Evolutionary conservation across 2,888 invertebrate genomes (phyloP).

Genomic region (Tachina lurida): DNA sequence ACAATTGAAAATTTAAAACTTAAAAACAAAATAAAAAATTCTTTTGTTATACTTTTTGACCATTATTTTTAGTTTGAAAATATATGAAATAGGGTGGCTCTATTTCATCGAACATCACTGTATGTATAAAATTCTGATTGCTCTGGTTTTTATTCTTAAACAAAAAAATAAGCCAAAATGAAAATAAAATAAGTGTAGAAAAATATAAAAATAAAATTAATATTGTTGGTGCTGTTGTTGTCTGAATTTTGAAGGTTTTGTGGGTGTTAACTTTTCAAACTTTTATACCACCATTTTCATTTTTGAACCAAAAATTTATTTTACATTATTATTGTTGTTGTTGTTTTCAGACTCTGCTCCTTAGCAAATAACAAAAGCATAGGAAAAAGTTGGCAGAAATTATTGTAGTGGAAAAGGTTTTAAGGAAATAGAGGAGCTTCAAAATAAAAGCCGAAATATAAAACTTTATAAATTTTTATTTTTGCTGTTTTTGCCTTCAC

Average conservation of each 20-base stretch:
- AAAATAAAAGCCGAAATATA: constrained; percentile 55
- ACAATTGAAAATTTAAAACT: too few relatives aligned
- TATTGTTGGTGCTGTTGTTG: constrained; percentile 42
- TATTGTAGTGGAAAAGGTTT: neutral
- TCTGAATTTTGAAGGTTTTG: constrained; percentile 67
- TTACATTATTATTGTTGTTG: constrained; percentile 11
- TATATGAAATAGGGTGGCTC: too few relatives aligned
- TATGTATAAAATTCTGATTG: constrained; percentile 59
- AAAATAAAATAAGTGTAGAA: constrained; percentile 6
- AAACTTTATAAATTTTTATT: constrained; percentile 58
- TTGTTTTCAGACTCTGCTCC: constrained; percentile 35
- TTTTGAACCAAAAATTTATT: constrained; percentile 19
- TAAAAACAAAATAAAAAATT: too few relatives aligned
- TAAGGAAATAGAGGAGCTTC: constrained; percentile 39
- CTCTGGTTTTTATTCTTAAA: constrained; percentile 49
- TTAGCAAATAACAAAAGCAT: constrained; percentile 39
- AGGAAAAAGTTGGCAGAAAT: constrained; percentile 26
- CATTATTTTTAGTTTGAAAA: too few relatives aligned
- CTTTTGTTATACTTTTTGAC: too few relatives aligned
- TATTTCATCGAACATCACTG: too few relatives aligned
- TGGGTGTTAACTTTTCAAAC: constrained; percentile 71
- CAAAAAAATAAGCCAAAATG: constrained; percentile 10
- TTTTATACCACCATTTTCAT: constrained; percentile 66
- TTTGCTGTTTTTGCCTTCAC: constrained; percentile 55
- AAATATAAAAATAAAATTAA: constrained; percentile 45